Base-by-base conservation (phyloP, 1,140 invertebrate genomes). In the Laupala kohalensis region DNA sequence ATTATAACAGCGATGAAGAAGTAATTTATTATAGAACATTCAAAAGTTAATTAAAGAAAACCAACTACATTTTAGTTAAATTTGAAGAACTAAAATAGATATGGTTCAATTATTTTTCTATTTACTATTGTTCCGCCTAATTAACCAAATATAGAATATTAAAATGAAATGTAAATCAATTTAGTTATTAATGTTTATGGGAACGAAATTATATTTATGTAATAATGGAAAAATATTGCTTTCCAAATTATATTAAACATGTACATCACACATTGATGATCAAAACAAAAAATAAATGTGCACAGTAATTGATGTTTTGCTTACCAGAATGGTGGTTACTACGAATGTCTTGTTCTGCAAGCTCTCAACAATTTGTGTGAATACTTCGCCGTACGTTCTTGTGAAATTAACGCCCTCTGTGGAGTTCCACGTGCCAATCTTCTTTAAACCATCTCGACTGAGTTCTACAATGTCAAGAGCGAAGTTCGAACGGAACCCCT, bases 401-500 rank as follows among this genome's bases (percentile, higher is more conserved):
- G 95, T 97, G 73, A 97, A 95, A 81, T 97, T 95, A 3, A 95
- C 89, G 13, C 92, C 93, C 75, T 90, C 89, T 6, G 89, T 90
- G 15, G 90, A 90, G 77, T 94, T 95, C 94, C 94, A 97, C 23
- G 87, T 90, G 23, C 94, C 94, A 66, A 95, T 91, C 80, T 93
- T 91, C 73, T 88, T 86, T 64, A 94, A 80, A 0, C 92, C 92
- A 37, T 89, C 88, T 76, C 92, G 89, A 27, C 86, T 91, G 53
- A 97, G 83, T 79, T 97, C 94, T 37, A 96, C 89, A 73, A 97
- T 92, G 78, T 95, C 93, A 64, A 98, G 83, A 74, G 90, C 87
- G 77, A 97, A 96, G 80, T 97, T 92, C 2, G 92, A 92, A 72
- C 96, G 84, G 79, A 94, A 95, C 30, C 95, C 95, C 83, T 95